Percentiles rank a stretch among this genome's conserved stretches.
Evolutionary conservation across 2,113 vertebrate species (phyloP).

Genomic region (Eclectus roratus): DNA sequence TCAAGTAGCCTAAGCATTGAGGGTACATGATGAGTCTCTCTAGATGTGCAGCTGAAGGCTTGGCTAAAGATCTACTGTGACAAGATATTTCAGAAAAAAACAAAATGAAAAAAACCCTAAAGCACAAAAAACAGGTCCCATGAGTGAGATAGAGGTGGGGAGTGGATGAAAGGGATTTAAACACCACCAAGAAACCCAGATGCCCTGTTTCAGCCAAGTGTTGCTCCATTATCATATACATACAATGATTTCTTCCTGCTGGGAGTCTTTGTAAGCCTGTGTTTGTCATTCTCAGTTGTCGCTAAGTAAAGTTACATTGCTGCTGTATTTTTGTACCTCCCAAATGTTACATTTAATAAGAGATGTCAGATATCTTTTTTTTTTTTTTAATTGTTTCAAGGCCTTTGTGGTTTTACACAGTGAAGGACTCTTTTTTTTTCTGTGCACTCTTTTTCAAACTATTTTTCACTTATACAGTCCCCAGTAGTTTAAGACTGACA

Average conservation of each 20-base stretch:
- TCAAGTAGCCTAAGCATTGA: accelerated
- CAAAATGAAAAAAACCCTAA: background rate
- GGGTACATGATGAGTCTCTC: background rate
- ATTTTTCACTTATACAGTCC: background rate
- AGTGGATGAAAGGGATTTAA: background rate
- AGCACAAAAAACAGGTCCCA: accelerated
- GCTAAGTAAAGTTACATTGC: background rate
- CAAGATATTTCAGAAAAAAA: background rate
- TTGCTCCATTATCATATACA: accelerated
- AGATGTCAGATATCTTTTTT: background rate
- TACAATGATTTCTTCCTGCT: background rate
- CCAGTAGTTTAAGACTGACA: background rate
- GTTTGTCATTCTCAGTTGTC: background rate
- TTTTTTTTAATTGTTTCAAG: background rate
- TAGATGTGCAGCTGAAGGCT: background rate
- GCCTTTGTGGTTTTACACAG: background rate
- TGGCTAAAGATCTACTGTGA: background rate
- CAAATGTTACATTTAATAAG: background rate
- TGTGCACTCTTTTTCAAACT: background rate
- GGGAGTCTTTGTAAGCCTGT: background rate
- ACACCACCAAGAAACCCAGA: background rate
- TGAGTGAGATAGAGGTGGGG: background rate
- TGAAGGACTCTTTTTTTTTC: background rate
- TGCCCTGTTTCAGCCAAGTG: background rate
- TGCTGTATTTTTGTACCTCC: background rate